A percentile compares a stretch with the other conserved stretches of the same genome.
Evolutionary conservation across 2,888 invertebrate genomes (phyloP).

Genomic region (Globia sparganii): DNA sequence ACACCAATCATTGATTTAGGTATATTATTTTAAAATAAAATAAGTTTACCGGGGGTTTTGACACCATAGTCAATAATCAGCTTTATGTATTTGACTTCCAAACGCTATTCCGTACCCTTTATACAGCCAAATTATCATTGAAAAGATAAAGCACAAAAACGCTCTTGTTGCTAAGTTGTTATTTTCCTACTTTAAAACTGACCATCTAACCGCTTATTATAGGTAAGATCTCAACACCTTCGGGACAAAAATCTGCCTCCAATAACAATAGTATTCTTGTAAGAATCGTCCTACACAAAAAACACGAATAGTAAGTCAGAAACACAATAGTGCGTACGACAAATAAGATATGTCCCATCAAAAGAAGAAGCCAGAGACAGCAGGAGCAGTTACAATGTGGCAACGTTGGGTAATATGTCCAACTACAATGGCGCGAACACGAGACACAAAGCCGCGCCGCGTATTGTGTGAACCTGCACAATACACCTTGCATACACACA

Average conservation of each 20-base stretch:
- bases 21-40: not conserved
- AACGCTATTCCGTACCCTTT: not conserved
- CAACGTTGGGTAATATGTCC: slow-evolving; percentile 89
- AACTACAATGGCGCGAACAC: slow-evolving; percentile 87
- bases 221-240: not conserved
- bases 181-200: not conserved
- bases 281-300: slow-evolving; percentile 57
- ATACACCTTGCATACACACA: slow-evolving; percentile 88
- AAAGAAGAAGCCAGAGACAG: slow-evolving; percentile 86
- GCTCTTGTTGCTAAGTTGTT: not conserved
- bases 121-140: not conserved
- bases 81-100: not conserved
- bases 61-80: not conserved
- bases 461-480: slow-evolving; percentile 88
- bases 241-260: slow-evolving; percentile 19
- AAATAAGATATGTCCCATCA: slow-evolving; percentile 85
- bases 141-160: not conserved
- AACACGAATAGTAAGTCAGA: slow-evolving; percentile 52
- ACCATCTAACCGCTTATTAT: slow-evolving; percentile 1
- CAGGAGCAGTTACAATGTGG: slow-evolving; percentile 86
- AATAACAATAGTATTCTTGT: slow-evolving; percentile 53
- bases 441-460: slow-evolving; percentile 86
- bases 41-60: not conserved
- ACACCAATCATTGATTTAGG: not conserved
- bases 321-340: slow-evolving; percentile 73